Evolutionary conservation across 2,113 vertebrate species (phyloP).

Genomic region (Taxidea taxus): DNA sequence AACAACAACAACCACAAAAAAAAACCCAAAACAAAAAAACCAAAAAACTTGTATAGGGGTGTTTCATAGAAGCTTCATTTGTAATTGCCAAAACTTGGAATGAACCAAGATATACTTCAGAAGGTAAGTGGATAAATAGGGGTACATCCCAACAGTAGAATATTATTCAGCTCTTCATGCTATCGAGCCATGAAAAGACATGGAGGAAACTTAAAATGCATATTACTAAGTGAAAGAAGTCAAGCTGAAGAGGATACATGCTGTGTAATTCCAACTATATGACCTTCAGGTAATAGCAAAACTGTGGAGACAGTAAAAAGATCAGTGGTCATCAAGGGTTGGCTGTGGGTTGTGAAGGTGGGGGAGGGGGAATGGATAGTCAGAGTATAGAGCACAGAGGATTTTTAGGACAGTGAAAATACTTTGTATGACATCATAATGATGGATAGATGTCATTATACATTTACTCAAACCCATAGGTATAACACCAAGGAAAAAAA

Average conservation of each 20-base stretch:
- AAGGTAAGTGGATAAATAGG: background rate
- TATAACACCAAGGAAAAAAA: background rate
- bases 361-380: background rate
- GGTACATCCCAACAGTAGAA: background rate
- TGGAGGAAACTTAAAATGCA: background rate
- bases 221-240: background rate
- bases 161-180: background rate
- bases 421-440: background rate
- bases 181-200: background rate
- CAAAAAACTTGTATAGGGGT: background rate
- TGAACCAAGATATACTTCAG: background rate
- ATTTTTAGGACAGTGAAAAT: background rate
- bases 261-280: background rate
- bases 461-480: background rate
- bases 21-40: background rate
- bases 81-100: background rate
- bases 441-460: background rate
- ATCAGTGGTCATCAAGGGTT: background rate
- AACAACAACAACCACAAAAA: no score
- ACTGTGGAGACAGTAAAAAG: background rate
- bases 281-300: background rate
- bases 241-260: background rate
- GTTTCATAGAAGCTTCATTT: background rate
- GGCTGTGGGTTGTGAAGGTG: no score
- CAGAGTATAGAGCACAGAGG: background rate